These are phyloP conservation scores for Dione vanillae DNA, from an alignment of 2,888 invertebrate genomes.

Conservation along the genomic window DNA sequence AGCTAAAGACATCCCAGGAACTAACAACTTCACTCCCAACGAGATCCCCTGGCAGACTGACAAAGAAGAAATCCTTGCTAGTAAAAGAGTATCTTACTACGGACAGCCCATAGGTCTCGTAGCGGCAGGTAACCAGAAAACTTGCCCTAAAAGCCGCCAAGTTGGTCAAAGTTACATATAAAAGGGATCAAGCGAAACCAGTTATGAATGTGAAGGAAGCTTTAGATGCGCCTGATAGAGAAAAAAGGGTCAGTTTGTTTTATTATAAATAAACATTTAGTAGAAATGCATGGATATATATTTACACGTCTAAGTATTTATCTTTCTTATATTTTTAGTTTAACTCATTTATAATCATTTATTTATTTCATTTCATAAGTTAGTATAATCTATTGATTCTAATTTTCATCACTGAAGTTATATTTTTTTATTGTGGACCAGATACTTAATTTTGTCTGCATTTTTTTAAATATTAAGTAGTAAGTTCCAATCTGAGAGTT, in stretches of 20 bases:
- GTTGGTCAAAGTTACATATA: slow-evolving; percentile 83
- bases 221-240: slow-evolving; percentile 72
- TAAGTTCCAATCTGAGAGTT: too few relatives aligned
- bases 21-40: slow-evolving; percentile 83
- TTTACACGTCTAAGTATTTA: neutral
- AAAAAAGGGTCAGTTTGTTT: slow-evolving; percentile 62
- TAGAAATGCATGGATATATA: too few relatives aligned
- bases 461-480: too few relatives aligned
- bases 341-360: too few relatives aligned
- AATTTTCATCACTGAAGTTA: too few relatives aligned
- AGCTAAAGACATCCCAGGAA: slow-evolving; percentile 88
- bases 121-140: slow-evolving; percentile 85
- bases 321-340: too few relatives aligned
- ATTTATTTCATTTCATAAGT: too few relatives aligned
- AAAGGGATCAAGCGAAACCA: slow-evolving; percentile 68
- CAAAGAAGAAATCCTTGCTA: slow-evolving; percentile 82
- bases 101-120: slow-evolving; percentile 91
- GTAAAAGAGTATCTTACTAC: slow-evolving; percentile 83
- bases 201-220: slow-evolving; percentile 79
- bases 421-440: too few relatives aligned
- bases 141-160: slow-evolving; percentile 65
- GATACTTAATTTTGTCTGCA: too few relatives aligned
- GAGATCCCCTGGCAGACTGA: slow-evolving; percentile 63
- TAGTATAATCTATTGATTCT: too few relatives aligned
- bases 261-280: too few relatives aligned